A percentile compares a stretch with the other conserved stretches of the same genome.
Conservation (phyloP, 1,140 invertebrate species). For the Ditylenchus dipsaci region DNA sequence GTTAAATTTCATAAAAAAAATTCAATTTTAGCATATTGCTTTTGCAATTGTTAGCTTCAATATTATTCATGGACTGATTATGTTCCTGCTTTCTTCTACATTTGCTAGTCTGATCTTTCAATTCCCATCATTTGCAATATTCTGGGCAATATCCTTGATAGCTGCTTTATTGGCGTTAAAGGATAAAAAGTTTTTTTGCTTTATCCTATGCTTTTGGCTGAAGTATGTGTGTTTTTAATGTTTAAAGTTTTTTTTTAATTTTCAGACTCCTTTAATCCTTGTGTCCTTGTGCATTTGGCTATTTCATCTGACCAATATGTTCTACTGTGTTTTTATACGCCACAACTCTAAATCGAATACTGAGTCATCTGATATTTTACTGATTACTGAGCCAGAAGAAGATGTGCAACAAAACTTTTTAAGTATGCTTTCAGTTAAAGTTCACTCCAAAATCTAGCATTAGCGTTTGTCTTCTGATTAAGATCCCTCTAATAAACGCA, state of each 20-base stretch:
- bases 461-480: too few species aligned
- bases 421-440: too few species aligned
- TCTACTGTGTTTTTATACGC: neutral
- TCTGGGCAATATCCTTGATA: neutral
- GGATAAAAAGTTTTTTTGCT: neutral
- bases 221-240: neutral
- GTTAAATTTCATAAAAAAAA: too few species aligned
- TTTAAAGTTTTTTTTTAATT: neutral
- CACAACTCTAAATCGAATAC: too few species aligned
- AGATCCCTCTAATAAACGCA: too few species aligned
- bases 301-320: neutral
- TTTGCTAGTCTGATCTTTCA: neutral
- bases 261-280: conserved; percentile 3
- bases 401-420: too few species aligned
- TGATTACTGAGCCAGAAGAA: too few species aligned
- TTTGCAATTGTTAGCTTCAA: neutral
- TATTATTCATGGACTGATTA: neutral
- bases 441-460: too few species aligned
- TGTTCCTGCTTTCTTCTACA: neutral
- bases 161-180: neutral
- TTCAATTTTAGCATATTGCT: conserved; percentile 4
- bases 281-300: neutral
- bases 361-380: too few species aligned
- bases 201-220: neutral
- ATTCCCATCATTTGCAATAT: neutral